These are phyloP conservation scores for Danaus plexippus DNA, from an alignment of 1,140 invertebrate species.

Conservation along the genomic window DNA sequence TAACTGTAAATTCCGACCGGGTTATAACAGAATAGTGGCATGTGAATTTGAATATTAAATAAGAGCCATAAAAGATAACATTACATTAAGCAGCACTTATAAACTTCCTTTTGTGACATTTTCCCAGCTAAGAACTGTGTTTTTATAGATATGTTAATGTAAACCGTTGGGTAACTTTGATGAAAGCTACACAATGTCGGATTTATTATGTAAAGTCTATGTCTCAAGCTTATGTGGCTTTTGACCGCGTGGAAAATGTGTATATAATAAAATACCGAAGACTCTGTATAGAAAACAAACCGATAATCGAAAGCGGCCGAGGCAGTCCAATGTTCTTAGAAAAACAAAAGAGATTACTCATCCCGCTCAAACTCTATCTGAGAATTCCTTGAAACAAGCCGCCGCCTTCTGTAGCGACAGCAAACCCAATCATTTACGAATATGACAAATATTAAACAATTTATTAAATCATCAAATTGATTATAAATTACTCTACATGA, in stretches of 20 bases:
- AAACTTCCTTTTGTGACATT: conserved; percentile 22
- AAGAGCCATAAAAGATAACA: conserved; percentile 19
- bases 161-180: too few species aligned
- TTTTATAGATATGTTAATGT: conserved; percentile 3
- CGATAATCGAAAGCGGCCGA: conserved; percentile 49
- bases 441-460: not conserved
- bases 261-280: conserved; percentile 7
- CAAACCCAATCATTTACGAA: conserved; percentile 19
- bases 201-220: too few species aligned
- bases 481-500: too few species aligned
- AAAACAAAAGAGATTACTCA: conserved; percentile 72
- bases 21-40: conserved; percentile 19
- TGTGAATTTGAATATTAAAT: conserved; percentile 25
- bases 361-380: conserved; percentile 67
- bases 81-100: conserved; percentile 15
- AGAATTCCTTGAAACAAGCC: conserved; percentile 58
- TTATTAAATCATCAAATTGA: too few species aligned
- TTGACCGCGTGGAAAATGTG: too few species aligned
- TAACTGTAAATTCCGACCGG: conserved; percentile 19
- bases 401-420: conserved; percentile 46
- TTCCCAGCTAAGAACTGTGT: conserved; percentile 21
- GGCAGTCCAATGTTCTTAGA: conserved; percentile 49
- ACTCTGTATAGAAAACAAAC: conserved; percentile 26
- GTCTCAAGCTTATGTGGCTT: too few species aligned
- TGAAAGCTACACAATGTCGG: too few species aligned